Base-by-base conservation (phyloP, 1,140 invertebrate species). In the Chrysopa pallens region DNA sequence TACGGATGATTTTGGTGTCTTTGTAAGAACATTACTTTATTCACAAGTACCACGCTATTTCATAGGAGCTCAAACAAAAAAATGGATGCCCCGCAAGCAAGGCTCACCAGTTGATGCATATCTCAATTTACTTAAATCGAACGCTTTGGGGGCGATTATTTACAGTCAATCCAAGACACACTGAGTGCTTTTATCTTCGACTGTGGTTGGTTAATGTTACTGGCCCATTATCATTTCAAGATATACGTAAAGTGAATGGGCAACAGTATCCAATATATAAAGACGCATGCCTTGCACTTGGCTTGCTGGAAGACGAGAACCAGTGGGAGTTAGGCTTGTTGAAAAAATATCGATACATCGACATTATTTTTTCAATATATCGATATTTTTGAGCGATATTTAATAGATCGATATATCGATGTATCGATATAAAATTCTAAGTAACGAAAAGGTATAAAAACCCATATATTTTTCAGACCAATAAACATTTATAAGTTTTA, bases 11-110 rank as follows among this genome's bases (percentile, higher is more conserved):
- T 42, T 17, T 14, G 42, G 12, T 40, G 9, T 39, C 43, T 63
- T 63, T 50, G 58, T 56, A 45, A 43, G 46, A 42, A 61, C 55
- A 41, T 49, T 64, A 45, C 46, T 62, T 4, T 63, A 64, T 51
- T 40, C 42, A 40, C 52, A 64, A 43, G 50, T 63, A 28, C 59
- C 56, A 40, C 39, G 27, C 11, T 64, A 60, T 52, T 63, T 53
- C 46, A 60, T 52, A 48, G 64, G 58, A 56, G 46, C 51, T 43
- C 40, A 29, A 44, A 46, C 1, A 57, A 55, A 47, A 13, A 11
- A 4, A 42, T 42, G 42, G 11, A 8, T 11, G n/a, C 29, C 17
- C 11, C 29, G 40, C 29, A 42, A 42, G 12, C 49, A 51, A 52
- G 56, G 52, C 13, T 45, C 35, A 36, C 43, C 45, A 52, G 52